Evolutionary conservation across 2,113 vertebrate genomes (phyloP).

Genomic region (Diglossa brunneiventris): DNA sequence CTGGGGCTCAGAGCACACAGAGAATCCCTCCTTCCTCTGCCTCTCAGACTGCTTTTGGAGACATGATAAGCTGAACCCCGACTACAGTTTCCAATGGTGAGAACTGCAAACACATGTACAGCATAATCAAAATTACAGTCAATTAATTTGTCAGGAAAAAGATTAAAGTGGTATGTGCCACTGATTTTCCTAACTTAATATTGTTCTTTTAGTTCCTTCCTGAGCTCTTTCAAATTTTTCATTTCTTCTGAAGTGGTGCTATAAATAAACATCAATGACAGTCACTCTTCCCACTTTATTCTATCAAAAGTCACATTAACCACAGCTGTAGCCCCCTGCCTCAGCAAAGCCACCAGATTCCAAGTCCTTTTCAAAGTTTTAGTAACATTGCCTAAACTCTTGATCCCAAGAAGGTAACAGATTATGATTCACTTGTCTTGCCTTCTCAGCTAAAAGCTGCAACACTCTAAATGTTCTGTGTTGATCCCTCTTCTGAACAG

Average conservation of each 20-base stretch:
- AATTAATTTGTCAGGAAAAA: not conserved
- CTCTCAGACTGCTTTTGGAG: not conserved
- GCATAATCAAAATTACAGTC: not conserved
- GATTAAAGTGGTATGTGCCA: not conserved
- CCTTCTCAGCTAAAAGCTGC: not conserved
- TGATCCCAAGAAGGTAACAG: not conserved
- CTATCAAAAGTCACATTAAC: not conserved
- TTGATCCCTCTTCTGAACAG: not conserved
- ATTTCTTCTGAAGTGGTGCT: not conserved
- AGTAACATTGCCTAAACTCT: not conserved
- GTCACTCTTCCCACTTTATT: not conserved
- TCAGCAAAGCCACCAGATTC: not conserved
- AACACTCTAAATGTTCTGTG: not conserved
- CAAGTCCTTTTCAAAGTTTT: not conserved
- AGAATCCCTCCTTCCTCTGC: not conserved
- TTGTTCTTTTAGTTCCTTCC: not conserved
- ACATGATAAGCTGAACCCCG: not conserved
- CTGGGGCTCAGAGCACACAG: not conserved
- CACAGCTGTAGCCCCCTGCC: not conserved
- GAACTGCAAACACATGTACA: not conserved
- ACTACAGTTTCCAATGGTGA: not conserved
- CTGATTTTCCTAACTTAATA: not conserved
- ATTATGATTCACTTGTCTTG: not conserved
- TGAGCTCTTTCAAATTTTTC: not conserved
- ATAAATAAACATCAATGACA: constrained; percentile 11